Base-by-base conservation (phyloP, 2,888 invertebrate species). In the Polietes domitor region DNA sequence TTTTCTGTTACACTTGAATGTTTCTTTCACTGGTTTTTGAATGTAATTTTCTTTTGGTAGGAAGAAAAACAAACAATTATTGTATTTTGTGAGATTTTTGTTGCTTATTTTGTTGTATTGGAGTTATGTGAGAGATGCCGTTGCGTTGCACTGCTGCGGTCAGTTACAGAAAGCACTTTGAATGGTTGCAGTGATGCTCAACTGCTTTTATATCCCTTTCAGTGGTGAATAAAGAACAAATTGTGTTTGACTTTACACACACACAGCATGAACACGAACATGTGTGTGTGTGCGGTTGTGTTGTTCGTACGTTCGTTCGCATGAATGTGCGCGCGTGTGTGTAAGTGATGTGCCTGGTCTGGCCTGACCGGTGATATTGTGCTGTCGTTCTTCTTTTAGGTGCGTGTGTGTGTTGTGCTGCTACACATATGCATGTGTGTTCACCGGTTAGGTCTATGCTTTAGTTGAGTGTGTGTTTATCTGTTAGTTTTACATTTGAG, bases 91-190 rank as follows among this genome's bases (percentile, higher is more conserved):
- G 15, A 28, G 15, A 58, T 58, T 26, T 53, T 37, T 15, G 21
- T 53, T 58, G 32, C 32, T 58, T 28, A 3, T 47, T 9, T 47
- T 12, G 47, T 47, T 47, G 47, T 47, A 32, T 41, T 58, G 61
- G 28, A 17, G 28, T 61, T 47, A 47, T 47, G 32, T 32, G 47
- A 47, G 41, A 41, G 47, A 79, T 73, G 72, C 82, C 82, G 82
- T 71, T 68, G 82, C 61, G 63, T 63, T 80, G 86, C 86, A 85
- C 87, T 85, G 86, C 88, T 85, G 87, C 88, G 87, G 88, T 88
- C 88, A 88, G 87, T 89, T 89, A 87, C 88, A 87, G 89, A 89
- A 91, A 89, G 88, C 90, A 90, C 90, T 91, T 90, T 91, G 91
- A 91, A 88, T 91, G 88, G 88, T 87, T 90, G 89, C 88, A 88